phyloP scores from a whole-genome alignment of 1,140 invertebrate genomes.

The Scaptomyza hsui region DNA sequence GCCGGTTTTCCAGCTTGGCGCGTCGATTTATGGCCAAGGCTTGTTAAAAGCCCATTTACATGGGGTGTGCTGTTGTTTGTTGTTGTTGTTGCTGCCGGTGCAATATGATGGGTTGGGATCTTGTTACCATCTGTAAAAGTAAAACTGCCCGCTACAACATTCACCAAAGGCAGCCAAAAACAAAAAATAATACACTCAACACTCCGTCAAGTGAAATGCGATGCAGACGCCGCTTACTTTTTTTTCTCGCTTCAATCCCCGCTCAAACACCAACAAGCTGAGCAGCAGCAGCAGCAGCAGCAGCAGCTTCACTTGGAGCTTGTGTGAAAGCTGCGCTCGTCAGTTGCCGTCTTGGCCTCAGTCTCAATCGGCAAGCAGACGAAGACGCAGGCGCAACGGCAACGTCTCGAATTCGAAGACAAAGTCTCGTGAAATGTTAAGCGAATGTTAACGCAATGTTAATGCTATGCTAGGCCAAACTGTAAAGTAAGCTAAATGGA shows the following conservation, averaged over 20 bases:
- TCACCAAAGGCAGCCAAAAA: constrained; percentile 55
- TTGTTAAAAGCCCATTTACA: constrained; percentile 80
- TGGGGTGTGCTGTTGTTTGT: constrained; percentile 47
- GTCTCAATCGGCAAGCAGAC: constrained; percentile 67
- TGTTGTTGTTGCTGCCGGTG: constrained; percentile 28
- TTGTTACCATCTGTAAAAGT: constrained; percentile 68
- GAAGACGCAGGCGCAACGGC: constrained; percentile 66
- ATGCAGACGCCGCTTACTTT: constrained; percentile 67
- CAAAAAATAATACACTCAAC: constrained; percentile 32
- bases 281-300: constrained; percentile 47
- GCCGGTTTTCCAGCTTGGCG: constrained; percentile 51
- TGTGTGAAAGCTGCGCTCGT: constrained; percentile 63
- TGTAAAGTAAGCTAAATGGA: constrained; percentile 35
- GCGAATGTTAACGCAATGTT: constrained; percentile 53
- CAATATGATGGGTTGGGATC: constrained; percentile 33
- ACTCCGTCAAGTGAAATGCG: constrained; percentile 77
- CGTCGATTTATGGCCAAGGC: constrained; percentile 65
- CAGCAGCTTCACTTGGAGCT: constrained; percentile 47
- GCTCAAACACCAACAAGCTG: background rate
- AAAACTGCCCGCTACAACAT: constrained; percentile 65
- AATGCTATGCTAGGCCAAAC: constrained; percentile 42
- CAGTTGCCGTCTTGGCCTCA: constrained; percentile 36
- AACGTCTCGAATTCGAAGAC: constrained; percentile 17
- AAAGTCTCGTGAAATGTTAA: constrained; percentile 41
- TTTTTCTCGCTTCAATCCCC: constrained; percentile 22